Conservation (phyloP, 2,888 invertebrate species). For the Macaria liturata region DNA sequence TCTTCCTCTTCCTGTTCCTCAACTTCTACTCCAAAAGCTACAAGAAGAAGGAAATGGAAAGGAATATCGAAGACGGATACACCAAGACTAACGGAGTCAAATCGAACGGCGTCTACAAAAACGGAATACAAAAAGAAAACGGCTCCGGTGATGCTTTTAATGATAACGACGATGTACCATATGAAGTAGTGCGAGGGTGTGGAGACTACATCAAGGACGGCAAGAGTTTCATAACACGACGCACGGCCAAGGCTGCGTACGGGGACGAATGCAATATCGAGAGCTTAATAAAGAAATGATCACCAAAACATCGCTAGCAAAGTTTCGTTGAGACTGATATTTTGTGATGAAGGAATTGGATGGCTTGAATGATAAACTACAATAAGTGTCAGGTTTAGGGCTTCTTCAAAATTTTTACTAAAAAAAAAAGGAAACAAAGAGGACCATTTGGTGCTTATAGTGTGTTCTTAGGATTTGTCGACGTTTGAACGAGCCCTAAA, state of each 20-base stretch:
- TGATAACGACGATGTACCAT: conserved; percentile 57
- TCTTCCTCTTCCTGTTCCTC: conserved; percentile 86
- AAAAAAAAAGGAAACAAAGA: conserved; percentile 36
- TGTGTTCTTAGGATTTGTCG: conserved; percentile 39
- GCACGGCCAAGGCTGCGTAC: conserved; percentile 60
- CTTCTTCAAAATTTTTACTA: conserved; percentile 37
- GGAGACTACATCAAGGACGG: conserved; percentile 66
- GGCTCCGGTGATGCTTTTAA: conserved; percentile 44
- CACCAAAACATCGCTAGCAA: conserved; percentile 49
- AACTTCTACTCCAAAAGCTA: conserved; percentile 86
- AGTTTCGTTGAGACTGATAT: conserved; percentile 76
- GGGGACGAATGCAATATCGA: conserved; percentile 62
- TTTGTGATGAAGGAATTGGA: conserved; percentile 67
- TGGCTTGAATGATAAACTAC: conserved; percentile 49
- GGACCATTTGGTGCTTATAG: conserved; percentile 41
- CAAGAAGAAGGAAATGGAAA: conserved; percentile 57
- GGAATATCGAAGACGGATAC: conserved; percentile 49
- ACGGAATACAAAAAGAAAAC: conserved; percentile 38
- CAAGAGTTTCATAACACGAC: conserved; percentile 63
- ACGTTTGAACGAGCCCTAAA: conserved; percentile 46
- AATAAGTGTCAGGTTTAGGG: conserved; percentile 43
- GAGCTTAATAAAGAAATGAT: conserved; percentile 74
- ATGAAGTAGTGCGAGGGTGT: conserved; percentile 59
- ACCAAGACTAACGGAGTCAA: conserved; percentile 48
- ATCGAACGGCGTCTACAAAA: conserved; percentile 43